Conservation (phyloP, 2,113 vertebrate genomes). For the Barbus barbus region DNA sequence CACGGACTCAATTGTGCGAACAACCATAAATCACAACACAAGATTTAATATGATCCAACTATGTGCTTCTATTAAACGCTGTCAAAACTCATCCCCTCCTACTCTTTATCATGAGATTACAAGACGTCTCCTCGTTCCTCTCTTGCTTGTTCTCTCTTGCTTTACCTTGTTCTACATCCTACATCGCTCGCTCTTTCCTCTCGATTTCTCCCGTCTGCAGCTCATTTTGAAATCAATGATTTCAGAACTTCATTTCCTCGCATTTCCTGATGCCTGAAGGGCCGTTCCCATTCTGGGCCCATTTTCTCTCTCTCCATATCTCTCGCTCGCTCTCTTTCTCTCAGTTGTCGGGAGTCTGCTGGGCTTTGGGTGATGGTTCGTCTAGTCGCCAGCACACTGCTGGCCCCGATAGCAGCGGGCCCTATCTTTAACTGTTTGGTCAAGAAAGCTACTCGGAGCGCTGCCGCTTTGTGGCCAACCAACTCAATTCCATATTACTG, state of each 20-base stretch:
- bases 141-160: background rate
- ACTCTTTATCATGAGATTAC: constrained; percentile 27
- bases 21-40: constrained; percentile 25
- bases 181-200: constrained; percentile 25
- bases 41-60: constrained; percentile 17
- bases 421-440: constrained; percentile 13
- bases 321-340: constrained; percentile 43
- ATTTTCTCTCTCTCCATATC: constrained; percentile 67
- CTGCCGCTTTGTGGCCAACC: constrained; percentile 11
- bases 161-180: constrained; percentile 22
- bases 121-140: constrained; percentile 17
- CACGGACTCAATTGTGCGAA: background rate
- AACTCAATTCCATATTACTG: background rate
- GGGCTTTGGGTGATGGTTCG: constrained; percentile 18
- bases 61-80: constrained; percentile 43
- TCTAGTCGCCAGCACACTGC: constrained; percentile 4
- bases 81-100: constrained; percentile 28
- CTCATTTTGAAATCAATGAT: constrained; percentile 81
- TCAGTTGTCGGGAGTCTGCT: constrained; percentile 49
- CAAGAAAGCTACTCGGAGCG: constrained; percentile 10
- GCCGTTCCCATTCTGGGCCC: constrained; percentile 70
- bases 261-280: constrained; percentile 73
- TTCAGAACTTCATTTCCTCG: constrained; percentile 79
- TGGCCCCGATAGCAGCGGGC: constrained; percentile 34
- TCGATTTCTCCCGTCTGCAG: constrained; percentile 57